Conservation (phyloP, 2,113 vertebrate species). For the Tetrao urogallus region DNA sequence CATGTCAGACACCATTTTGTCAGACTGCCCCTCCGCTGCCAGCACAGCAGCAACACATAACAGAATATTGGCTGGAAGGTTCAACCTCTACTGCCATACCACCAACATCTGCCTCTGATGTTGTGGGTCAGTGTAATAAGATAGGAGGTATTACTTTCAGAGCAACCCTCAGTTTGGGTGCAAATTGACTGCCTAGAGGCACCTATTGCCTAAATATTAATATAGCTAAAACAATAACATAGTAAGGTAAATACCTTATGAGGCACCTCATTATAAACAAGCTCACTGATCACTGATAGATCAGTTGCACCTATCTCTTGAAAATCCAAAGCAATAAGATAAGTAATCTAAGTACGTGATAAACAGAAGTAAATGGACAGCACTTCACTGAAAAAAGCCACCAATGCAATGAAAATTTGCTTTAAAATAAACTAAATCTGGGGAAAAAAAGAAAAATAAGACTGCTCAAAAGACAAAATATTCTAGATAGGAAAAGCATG, state of each 20-base stretch:
- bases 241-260: neutral
- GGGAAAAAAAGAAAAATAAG: neutral
- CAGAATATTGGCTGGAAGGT: too few relatives aligned
- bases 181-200: neutral
- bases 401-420: neutral
- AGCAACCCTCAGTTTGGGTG: neutral
- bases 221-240: too few relatives aligned
- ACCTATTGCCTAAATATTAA: neutral
- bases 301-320: neutral
- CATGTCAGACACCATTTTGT: too few relatives aligned
- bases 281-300: neutral
- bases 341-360: neutral
- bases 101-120: too few relatives aligned
- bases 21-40: too few relatives aligned
- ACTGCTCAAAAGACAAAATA: neutral
- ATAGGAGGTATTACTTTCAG: too few relatives aligned
- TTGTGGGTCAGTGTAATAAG: too few relatives aligned
- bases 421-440: neutral
- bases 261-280: neutral
- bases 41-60: too few relatives aligned
- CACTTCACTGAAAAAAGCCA: neutral
- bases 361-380: neutral
- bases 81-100: too few relatives aligned
- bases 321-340: neutral
- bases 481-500: neutral